Conservation (phyloP, 2,113 vertebrate species). For the Monopterus albus region DNA sequence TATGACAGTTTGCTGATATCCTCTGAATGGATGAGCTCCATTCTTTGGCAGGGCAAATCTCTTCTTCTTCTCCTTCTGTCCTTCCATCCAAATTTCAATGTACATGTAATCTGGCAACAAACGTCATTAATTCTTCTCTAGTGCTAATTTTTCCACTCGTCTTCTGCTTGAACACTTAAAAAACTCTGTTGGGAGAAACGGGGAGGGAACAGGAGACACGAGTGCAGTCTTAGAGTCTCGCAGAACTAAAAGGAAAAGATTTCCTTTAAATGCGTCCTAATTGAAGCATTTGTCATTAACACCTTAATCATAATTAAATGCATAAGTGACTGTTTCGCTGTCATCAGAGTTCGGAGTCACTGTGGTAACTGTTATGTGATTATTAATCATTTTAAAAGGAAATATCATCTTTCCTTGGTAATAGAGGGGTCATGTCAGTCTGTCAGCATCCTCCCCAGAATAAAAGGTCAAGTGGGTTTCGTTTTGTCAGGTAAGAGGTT, state of each 20-base stretch:
- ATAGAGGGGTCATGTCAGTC: constrained; percentile 51
- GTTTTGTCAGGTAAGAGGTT: constrained; percentile 66
- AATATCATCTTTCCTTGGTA: constrained; percentile 62
- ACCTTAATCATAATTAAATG: constrained; percentile 74
- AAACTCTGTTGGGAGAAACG: constrained; percentile 71
- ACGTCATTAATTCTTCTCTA: constrained; percentile 59
- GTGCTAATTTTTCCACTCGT: constrained; percentile 43
- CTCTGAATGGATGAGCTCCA: constrained; percentile 90
- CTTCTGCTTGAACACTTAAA: constrained; percentile 69
- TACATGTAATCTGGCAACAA: constrained; percentile 73
- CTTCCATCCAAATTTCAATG: constrained; percentile 56
- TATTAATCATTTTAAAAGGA: constrained; percentile 61
- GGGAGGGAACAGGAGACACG: constrained; percentile 51
- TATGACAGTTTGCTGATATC: constrained; percentile 88
- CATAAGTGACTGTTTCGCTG: constrained; percentile 57
- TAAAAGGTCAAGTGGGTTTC: constrained; percentile 45
- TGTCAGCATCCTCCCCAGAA: constrained; percentile 55
- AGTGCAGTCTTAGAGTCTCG: constrained; percentile 74
- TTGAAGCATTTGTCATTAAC: constrained; percentile 69
- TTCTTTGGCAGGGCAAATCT: constrained; percentile 97
- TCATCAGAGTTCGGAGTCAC: constrained; percentile 56
- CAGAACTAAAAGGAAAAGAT: constrained; percentile 65
- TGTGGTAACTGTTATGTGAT: constrained; percentile 44
- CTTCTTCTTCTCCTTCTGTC: constrained; percentile 84
- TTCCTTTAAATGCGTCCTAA: constrained; percentile 60